Percentiles rank a stretch among this genome's conserved stretches.
Evolutionary conservation across 2,113 vertebrate species (phyloP).

Genomic region (Sinosuthora webbiana): DNA sequence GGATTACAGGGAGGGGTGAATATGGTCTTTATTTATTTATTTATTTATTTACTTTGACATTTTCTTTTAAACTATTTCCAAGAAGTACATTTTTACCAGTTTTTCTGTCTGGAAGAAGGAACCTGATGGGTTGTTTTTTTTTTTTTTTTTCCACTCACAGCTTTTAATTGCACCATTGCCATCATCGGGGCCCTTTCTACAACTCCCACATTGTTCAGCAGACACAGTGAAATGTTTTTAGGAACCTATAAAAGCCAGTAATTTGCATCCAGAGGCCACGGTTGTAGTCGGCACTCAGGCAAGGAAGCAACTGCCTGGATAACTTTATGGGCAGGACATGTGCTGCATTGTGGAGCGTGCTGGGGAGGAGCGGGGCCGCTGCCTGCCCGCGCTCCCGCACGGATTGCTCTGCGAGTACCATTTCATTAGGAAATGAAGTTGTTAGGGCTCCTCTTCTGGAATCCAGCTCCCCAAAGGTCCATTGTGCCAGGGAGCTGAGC

Average conservation of each 20-base stretch:
- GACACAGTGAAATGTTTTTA: conserved; percentile 44
- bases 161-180: conserved; percentile 46
- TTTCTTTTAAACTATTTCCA: conserved; percentile 36
- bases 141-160: neutral
- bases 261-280: conserved; percentile 19
- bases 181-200: neutral
- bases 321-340: conserved; percentile 10
- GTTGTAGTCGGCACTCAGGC: neutral
- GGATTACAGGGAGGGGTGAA: neutral
- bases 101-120: conserved; percentile 49
- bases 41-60: conserved; percentile 47
- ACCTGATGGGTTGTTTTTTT: conserved; percentile 12
- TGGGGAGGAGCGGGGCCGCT: neutral
- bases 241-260: conserved; percentile 36
- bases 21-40: fast-evolving
- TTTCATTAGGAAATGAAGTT: neutral
- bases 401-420: neutral
- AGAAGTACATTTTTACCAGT: conserved; percentile 17
- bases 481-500: neutral
- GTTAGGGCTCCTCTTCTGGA: neutral
- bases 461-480: neutral
- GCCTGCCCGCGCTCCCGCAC: neutral
- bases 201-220: conserved; percentile 38
- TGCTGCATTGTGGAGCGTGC: neutral
- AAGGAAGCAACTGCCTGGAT: neutral